Base-by-base conservation (phyloP, 2,888 invertebrate species). In the Junonia oenone region DNA sequence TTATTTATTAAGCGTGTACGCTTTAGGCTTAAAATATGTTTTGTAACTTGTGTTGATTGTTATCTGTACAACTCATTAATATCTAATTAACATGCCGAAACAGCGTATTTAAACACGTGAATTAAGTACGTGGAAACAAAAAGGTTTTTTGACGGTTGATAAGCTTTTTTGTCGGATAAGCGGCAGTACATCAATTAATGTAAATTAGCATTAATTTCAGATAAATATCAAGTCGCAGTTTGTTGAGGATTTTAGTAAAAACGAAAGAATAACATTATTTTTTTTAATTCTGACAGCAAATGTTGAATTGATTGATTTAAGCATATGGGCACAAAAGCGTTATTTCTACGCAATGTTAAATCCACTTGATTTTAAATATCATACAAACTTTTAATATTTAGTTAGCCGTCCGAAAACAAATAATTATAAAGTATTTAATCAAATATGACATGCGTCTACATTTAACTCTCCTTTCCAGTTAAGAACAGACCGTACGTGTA, bases 171-270 rank as follows among this genome's bases (percentile, higher is more conserved):
- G 13, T 22, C 13, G 11, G 17, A 19, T 43, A 31, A 40, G 35
- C 43, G 31, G 31, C 8, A 31, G 43, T 45, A 17, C 33, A 49
- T 49, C 35, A 43, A 55, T 49, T 52, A 38, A 56, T 43, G 48
- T 49, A 48, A 56, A 56, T 56, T 49, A 49, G 52, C 37, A 52
- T 48, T 47, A 35, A 52, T 52, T 48, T 45, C 26, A 52, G 43
- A 51, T 46, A 51, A 52, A 56, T 45, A 51, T 35, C 48, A 19
- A 9, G 14, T 37, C 15, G 17, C 8, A 14, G 15, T 15, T 14
- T 37, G 8, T 22, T 22, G 22, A 3, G 22, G 22, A 22, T 22
- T 22, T 22, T 22, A 22, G 22, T 3, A 22, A 22, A 3, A 22
- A 22, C 22, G 5, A 22, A 22, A 22, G 22, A 22, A 22, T 22